phyloP scores from a whole-genome alignment of 2,888 invertebrate species.

The Nomada flava region DNA sequence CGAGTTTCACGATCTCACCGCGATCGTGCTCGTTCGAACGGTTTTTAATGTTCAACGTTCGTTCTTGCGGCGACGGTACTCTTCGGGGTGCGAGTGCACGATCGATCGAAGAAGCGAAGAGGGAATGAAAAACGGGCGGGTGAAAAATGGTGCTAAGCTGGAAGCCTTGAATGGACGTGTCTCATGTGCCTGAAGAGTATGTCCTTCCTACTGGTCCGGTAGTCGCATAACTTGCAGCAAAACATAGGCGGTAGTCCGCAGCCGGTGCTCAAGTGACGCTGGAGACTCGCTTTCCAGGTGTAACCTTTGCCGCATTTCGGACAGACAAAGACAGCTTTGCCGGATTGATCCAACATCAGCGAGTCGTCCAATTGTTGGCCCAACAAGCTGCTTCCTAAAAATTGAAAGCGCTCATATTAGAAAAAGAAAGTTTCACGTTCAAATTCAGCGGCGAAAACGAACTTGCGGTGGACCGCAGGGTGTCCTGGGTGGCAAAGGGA shows the following conservation, averaged over 20 bases:
- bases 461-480: too few species aligned
- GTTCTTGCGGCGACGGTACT: neutral
- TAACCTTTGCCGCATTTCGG: constrained; percentile 82
- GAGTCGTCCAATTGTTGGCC: constrained; percentile 45
- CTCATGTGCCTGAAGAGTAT: constrained; percentile 76
- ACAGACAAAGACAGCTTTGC: constrained; percentile 71
- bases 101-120: neutral
- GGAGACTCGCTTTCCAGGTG: constrained; percentile 79
- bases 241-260: constrained; percentile 78
- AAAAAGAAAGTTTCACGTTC: neutral
- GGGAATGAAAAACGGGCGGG: too few species aligned
- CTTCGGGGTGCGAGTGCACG: neutral
- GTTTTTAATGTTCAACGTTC: neutral
- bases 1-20: neutral
- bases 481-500: too few species aligned
- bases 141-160: constrained; percentile 21
- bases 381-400: constrained; percentile 59
- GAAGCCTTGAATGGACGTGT: constrained; percentile 56
- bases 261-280: constrained; percentile 83
- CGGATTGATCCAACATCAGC: constrained; percentile 30
- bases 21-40: neutral
- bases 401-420: constrained; percentile 52
- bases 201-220: constrained; percentile 74
- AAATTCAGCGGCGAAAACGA: too few species aligned
- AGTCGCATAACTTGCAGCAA: constrained; percentile 75